Evolutionary conservation across 2,797 vertebrate genomes (phyloP), one percentile per base, ranked within the genome.

Genomic region (Eospalax fontanierii): DNA sequence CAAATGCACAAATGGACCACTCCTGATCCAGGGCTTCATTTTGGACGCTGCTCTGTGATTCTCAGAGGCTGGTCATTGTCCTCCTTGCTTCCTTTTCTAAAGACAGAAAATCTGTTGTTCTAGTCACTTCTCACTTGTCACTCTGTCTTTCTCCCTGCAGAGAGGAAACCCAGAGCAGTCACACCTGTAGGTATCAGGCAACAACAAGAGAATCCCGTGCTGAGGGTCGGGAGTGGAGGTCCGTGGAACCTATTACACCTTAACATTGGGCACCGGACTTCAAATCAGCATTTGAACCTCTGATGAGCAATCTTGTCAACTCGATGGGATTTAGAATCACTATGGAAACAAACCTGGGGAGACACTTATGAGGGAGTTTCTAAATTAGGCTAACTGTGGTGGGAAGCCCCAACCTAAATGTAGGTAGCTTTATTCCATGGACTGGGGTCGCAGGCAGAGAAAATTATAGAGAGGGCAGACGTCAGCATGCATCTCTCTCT

Each of bases 41-140:
- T 73, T 24, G 5, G 33, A n/a, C 2, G 6, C 21, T 74, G 4
- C 38, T 66, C 16, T 21, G 0, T 46, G 10, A 16, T n/a, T 57
- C n/a, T 54, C 24, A 6, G 68, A 0, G 15, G 28, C 19, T 38
- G 40, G 28, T 46, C 46, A 9, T 54, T 28, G 1, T 57, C 16
- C 6, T 46, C 10, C 1, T 33, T 63, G 65, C 63, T 74, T 71
- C 54, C 8, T 59, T 61, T 66, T 61, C 40, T 87, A 18, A 75
- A 59, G 30, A 46, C 63, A 6, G 21, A 35, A 57, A 89, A 59
- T 19, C 43, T 14, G 46, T 33, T 14, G 46, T 33, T 2, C 30
- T 40, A 70, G 9, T 4, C 40, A 15, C n/a, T n/a, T n/a, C 61
- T 14, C 57, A 8, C 1, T n/a, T 50, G 18, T 38, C 75, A 80